A percentile compares a stretch with the other conserved stretches of the same genome.
These are phyloP conservation scores for Eidolon dupreanum DNA, from an alignment of 2,797 vertebrate genomes.

Conservation along the genomic window DNA sequence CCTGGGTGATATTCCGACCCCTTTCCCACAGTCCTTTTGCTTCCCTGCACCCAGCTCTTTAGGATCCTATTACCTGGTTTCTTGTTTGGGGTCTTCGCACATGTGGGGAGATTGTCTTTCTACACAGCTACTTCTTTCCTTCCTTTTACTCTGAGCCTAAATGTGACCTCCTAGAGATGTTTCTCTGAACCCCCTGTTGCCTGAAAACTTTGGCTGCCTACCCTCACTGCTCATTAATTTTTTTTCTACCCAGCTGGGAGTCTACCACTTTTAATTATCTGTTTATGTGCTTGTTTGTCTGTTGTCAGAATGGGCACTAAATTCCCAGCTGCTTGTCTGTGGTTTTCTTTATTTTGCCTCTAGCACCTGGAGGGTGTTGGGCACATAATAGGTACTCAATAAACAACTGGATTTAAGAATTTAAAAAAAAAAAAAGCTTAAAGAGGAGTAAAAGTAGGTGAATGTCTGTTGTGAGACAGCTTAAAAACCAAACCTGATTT, in stretches of 20 bases:
- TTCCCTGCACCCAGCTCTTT: neutral
- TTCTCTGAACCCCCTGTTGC: neutral
- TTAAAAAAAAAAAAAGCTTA: neutral
- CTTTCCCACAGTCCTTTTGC: neutral
- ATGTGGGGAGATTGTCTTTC: neutral
- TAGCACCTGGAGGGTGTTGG: neutral
- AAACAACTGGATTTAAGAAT: neutral
- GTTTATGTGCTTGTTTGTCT: neutral
- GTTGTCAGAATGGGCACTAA: neutral
- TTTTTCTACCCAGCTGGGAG: neutral
- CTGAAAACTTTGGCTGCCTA: neutral
- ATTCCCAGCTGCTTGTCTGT: neutral
- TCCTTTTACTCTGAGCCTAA: neutral
- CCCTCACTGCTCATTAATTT: fast-evolving
- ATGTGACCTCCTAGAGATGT: neutral
- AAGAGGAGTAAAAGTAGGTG: neutral
- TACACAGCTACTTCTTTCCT: neutral
- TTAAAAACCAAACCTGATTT: neutral
- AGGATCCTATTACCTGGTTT: neutral
- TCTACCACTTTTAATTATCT: neutral
- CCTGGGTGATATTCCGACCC: no score
- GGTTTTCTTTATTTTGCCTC: neutral
- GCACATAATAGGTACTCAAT: neutral
- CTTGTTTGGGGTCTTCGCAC: neutral
- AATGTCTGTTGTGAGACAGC: neutral